Percentiles rank a stretch among this genome's conserved stretches.
Evolutionary conservation across 2,797 vertebrate genomes (phyloP).

Genomic region (Macropodus opercularis): DNA sequence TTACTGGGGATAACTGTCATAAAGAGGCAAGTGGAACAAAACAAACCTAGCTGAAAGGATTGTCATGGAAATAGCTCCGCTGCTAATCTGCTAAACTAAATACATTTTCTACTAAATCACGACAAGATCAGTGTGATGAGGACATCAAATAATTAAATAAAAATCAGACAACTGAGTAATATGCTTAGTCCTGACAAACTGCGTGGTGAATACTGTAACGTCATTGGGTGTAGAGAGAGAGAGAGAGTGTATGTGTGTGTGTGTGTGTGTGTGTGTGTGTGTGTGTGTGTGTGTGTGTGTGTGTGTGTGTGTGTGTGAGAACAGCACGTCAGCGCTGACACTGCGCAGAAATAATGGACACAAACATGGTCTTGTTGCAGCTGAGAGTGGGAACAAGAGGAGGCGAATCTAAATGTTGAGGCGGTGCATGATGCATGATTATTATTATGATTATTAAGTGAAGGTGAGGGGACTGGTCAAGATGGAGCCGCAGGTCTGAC

Average conservation of each 20-base stretch:
- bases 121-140: slow-evolving; percentile 33
- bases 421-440: slow-evolving; percentile 11
- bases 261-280: too few relatives aligned
- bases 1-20: slow-evolving; percentile 42
- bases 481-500: neutral
- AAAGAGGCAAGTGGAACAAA: slow-evolving; percentile 38
- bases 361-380: too few relatives aligned
- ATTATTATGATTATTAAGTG: too few relatives aligned
- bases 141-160: slow-evolving; percentile 12
- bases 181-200: neutral
- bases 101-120: slow-evolving; percentile 8
- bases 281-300: slow-evolving; percentile 9
- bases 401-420: too few relatives aligned
- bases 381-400: too few relatives aligned
- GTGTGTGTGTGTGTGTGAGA: neutral
- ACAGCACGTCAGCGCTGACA: slow-evolving; percentile 1
- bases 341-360: neutral
- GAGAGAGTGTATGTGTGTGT: too few relatives aligned
- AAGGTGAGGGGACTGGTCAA: slow-evolving; percentile 1
- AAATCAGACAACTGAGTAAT: neutral
- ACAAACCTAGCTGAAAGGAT: slow-evolving; percentile 31
- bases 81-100: slow-evolving; percentile 38
- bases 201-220: neutral
- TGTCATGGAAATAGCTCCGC: slow-evolving; percentile 40
- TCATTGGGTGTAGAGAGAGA: too few relatives aligned